Base-by-base conservation (phyloP, 2,888 invertebrate species). In the Nasonia oneida region DNA sequence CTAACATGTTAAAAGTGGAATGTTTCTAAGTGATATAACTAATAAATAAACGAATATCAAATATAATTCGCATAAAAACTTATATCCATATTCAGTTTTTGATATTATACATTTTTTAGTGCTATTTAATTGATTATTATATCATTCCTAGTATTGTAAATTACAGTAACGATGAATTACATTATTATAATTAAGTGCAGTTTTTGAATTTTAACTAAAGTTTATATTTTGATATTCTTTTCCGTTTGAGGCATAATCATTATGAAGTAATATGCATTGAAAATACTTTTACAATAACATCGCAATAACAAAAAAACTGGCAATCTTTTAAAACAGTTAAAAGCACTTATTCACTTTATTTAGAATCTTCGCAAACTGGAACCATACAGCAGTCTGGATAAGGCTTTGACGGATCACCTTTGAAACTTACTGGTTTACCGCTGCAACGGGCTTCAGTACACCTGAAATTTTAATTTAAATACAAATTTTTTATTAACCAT, bases 381-480 rank as follows among this genome's bases (percentile, higher is more conserved):
- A 78, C 57, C 67, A 74, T 61, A 29, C 85, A 85, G 57, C 81
- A 85, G 14, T 85, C 39, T 8, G 85, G 85, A 81, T 82, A 85
- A 14, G 85, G 74, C 47, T 74, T 82, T 8, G 33, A 15, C 1
- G 53, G 15, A 64, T 85, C 85, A 3, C 79, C 81, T 39, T 74
- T 82, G 53, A 57, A 73, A n/a, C 78, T 74, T 39, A 82, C 33
- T 2, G 71, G 33, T 67, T 85, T 78, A 39, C 82, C 85, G 14
- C 73, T 78, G 29, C 85, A 85, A 5, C 79, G 79, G 0, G 75
- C 79, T 80, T 79, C 79, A n/a, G 74, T 50, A 42, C 85, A 85
- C 42, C 85, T 85, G 50, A 57, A 81, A 71, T 23, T 18, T 15
- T 18, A 8, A 71, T 23, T 50, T 78, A 3, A 71, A 53, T 64